Evolutionary conservation across 2,797 vertebrate species (phyloP), one percentile per base, ranked within the genome.

Genomic region (Helarctos malayanus): DNA sequence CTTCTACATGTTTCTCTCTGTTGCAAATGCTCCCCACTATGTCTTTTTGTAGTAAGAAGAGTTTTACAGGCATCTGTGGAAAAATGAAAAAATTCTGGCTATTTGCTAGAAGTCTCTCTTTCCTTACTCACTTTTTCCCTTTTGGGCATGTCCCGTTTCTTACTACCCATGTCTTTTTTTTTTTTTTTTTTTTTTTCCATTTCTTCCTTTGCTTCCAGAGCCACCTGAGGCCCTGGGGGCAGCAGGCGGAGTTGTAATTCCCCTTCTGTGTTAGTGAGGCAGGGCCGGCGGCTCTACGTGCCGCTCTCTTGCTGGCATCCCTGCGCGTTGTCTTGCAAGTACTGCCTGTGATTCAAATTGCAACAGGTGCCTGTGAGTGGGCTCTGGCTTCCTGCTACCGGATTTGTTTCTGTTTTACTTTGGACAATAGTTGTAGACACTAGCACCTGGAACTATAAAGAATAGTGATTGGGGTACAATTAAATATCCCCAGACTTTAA

Each of bases 381-480:
- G 69, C 87, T 96, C 65, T 68, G 93, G 63, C 84, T 98, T 98
- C 98, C 98, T 98, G 86, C 16, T 73, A 57, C 84, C 0, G 5
- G 94, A 86, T 97, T 73, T 86, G 7, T 63, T 97, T 98, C 96
- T 97, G 19, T 85, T 97, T 73, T 1, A 25, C 68, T 71, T 65
- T 80, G 61, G 89, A 97, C 95, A 98, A 97, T 68, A 49, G 86
- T 82, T 76, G 54, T 89, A 90, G 81, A 93, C 54, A 56, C n/a
- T 71, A 93, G 68, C 94, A 95, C 41, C 82, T 97, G 91, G 38
- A 49, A 95, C n/a, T 73, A 97, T 95, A 96, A 96, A 98, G 96
- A 97, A 95, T 56, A 94, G 92, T 93, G 41, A 95, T 96, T 94
- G 93, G 71, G 85, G 97, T 93, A 96, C 87, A 87, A 97, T 96